A percentile compares a stretch with the other conserved stretches of the same genome.
Evolutionary conservation across 2,797 vertebrate species (phyloP).

Genomic region (Saxicola maurus): DNA sequence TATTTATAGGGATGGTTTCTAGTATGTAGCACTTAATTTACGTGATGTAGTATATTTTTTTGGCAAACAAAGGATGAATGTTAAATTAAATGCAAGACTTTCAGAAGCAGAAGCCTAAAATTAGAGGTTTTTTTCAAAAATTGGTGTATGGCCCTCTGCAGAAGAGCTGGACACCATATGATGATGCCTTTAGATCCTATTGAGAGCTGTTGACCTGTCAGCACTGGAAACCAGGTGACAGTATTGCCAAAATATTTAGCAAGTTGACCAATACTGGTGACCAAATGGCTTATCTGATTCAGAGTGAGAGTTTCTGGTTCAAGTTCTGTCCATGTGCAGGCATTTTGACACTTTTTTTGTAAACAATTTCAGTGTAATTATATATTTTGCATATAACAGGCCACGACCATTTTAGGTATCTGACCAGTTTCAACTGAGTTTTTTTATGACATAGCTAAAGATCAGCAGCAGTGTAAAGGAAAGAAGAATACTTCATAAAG

Average conservation of each 20-base stretch:
- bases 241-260: neutral
- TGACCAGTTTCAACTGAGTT: neutral
- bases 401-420: neutral
- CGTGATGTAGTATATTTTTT: neutral
- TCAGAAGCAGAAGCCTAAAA: neutral
- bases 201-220: neutral
- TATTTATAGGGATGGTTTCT: neutral
- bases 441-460: neutral
- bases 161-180: neutral
- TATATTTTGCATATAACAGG: neutral
- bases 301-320: neutral
- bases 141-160: neutral
- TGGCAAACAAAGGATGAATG: neutral
- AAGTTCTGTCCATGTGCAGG: neutral
- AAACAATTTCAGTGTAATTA: neutral
- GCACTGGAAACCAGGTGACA: rapidly evolving
- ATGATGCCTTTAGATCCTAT: neutral
- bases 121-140: neutral
- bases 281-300: neutral
- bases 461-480: slow-evolving; percentile 1
- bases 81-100: neutral
- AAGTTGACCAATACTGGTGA: neutral
- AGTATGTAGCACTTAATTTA: neutral
- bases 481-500: slow-evolving; percentile 6
- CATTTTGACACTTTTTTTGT: neutral